Base-by-base conservation (phyloP, 2,888 invertebrate genomes). In the Aspidiotus destructor region DNA sequence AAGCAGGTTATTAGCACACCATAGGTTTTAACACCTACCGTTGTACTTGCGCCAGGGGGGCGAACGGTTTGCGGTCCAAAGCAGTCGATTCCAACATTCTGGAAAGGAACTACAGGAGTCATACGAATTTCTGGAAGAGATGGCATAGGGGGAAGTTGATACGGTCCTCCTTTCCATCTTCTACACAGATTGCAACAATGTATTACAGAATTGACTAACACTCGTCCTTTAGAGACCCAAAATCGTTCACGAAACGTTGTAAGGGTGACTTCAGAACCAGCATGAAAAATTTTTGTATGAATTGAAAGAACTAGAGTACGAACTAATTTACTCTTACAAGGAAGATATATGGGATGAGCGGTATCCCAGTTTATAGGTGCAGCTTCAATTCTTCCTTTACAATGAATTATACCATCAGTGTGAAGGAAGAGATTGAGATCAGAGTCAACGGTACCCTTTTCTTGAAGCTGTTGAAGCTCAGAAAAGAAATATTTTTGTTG, bases 201-300 rank as follows among this genome's bases (percentile, higher is more conserved):
- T n/a, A 57, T 57, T 16, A 57, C 17, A 13, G 57, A 57, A 57
- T 57, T 57, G 1, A 57, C 17, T 15, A 16, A 10, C 16, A 16
- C 2, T 13, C 57, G 57, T n/a, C n/a, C 57, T 57, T 57, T 57
- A 17, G 57, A n/a, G 17, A 57, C 7, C 57, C 57, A 57, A 15
- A 57, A 57, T 10, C 57, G 57, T 57, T 57, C 57, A 17, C 57
- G 57, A 15, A 57, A 17, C 17, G 11, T 57, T 3, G 16, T 16
- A 10, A 57, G 57, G 10, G 17, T n/a, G n/a, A 16, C 16, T 10
- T n/a, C 17, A 57, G 16, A 11, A n/a, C 57, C 57, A 57, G 17
- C 10, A 6, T 57, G 57, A 57, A 11, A 57, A 6, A 16, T 15
- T 10, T 10, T 11, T 16, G n/a, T 11, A 57, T 57, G 57, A 10